A percentile compares a stretch with the other conserved stretches of the same genome.
Evolutionary conservation across 2,113 vertebrate genomes (phyloP).

Genomic region (Ctenomys sociabilis): DNA sequence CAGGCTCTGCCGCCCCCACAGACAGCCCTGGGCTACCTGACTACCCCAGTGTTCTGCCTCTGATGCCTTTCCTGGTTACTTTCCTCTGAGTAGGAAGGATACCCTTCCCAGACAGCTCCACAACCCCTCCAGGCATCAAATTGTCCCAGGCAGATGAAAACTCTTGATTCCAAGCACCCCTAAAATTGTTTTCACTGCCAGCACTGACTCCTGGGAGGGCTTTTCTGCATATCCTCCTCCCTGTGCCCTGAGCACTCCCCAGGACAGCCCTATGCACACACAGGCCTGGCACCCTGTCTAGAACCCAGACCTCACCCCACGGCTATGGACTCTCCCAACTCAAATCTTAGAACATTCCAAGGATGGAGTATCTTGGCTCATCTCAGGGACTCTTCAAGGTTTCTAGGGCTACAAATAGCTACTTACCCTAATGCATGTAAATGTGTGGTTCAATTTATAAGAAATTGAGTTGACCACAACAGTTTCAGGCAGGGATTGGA

Average conservation of each 20-base stretch:
- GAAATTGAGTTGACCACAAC: neutral
- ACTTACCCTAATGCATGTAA: conserved; percentile 11
- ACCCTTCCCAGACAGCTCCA: neutral
- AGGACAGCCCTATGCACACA: neutral
- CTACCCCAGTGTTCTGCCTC: neutral
- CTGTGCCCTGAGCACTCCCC: fast-evolving
- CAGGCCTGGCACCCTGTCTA: neutral
- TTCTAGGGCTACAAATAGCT: neutral
- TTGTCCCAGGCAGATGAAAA: neutral
- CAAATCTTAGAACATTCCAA: neutral
- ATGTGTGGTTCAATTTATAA: neutral
- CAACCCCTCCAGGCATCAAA: neutral
- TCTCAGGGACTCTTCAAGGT: neutral
- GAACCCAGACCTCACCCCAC: neutral
- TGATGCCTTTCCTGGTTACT: neutral
- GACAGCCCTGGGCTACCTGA: neutral
- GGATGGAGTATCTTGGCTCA: neutral
- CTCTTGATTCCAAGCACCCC: neutral
- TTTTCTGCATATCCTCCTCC: neutral
- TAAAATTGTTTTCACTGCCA: neutral
- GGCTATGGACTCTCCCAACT: neutral
- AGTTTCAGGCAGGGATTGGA: conserved; percentile 5
- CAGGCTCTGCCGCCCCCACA: neutral
- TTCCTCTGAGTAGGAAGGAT: neutral
- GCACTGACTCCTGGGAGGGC: neutral